phyloP scores from a whole-genome alignment of 1,140 invertebrate genomes.

The Zaprionus ghesquierei region DNA sequence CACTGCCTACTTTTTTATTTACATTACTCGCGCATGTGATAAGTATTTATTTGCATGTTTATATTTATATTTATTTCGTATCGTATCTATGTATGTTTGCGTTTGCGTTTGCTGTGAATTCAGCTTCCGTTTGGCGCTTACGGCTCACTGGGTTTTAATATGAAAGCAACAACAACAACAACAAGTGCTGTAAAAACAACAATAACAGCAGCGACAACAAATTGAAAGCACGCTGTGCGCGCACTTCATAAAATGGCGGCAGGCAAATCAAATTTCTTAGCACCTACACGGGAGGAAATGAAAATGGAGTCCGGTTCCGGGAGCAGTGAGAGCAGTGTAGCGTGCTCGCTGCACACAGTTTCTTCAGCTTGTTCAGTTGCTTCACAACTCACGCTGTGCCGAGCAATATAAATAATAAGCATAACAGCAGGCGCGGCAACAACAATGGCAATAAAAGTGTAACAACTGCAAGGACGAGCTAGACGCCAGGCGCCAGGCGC shows the following conservation, averaged over 20 bases:
- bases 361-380: not conserved
- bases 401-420: conserved; percentile 71
- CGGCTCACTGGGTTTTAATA: conserved; percentile 64
- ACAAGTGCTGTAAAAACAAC: conserved; percentile 5
- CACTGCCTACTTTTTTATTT: conserved; percentile 2
- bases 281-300: conserved; percentile 41
- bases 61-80: conserved; percentile 5
- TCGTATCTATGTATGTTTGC: conserved; percentile 8
- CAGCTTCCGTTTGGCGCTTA: conserved; percentile 62
- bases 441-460: conserved; percentile 67
- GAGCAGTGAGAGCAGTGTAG: not conserved
- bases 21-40: not conserved
- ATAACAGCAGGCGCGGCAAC: conserved; percentile 45
- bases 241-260: conserved; percentile 64
- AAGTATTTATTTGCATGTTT: conserved; percentile 12
- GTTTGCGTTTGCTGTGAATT: conserved; percentile 36
- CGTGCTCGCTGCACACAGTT: not conserved
- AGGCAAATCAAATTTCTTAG: conserved; percentile 49
- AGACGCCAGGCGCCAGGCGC: conserved; percentile 21
- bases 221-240: conserved; percentile 66
- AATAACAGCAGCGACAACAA: conserved; percentile 26
- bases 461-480: conserved; percentile 36
- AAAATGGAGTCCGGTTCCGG: not conserved
- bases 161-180: conserved; percentile 35
- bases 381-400: conserved; percentile 19